Base-by-base conservation (phyloP, 2,888 invertebrate genomes). In the Leucophenga montana region DNA sequence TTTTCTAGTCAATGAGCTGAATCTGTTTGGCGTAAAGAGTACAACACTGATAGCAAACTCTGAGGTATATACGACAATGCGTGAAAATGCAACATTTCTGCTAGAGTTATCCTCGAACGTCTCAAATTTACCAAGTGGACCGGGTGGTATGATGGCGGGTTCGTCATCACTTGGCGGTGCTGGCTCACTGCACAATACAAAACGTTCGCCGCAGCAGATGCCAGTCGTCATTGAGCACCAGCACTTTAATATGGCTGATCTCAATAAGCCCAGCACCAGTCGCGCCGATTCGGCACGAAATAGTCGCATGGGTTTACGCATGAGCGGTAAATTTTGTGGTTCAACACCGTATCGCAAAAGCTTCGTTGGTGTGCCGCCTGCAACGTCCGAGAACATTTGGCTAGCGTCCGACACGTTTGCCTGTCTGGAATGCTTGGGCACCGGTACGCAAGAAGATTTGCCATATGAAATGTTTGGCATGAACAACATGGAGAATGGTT, bases 31-130 rank as follows among this genome's bases (percentile, higher is more conserved):
- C n/a, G 84, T 87, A 3, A 87, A 88, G 72, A 84, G 87, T 1
- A 85, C 88, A 27, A 86, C 88, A 1, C 44, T 89, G 53, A 82
- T 88, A 39, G 87, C 88, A 18, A 89, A 89, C 67, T 85, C 88
- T 0, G 89, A 89, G 72, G 86, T 89, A n/a, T 89, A 89, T 65
- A 87, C 87, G 39, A 92, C 94, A 5, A 95, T 98, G 92, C 95
- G 94, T 80, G 97, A 97, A 85, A 99, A 99, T 87, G 97, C 99
- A 0, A 92, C 97, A 88, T 99, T 98, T 86, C 89, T 99, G 13
- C 90, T 99, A 71, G 97, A 98, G 85, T 88, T 98, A 67, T 95
- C 95, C 0, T 95, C 96, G 73, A 92, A 95, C 0, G 78, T 80
- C 18, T 76, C 85, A 0, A 83, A 78, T 71, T 68, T 82, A 16